A percentile compares a stretch with the other conserved stretches of the same genome.
phyloP scores from a whole-genome alignment of 2,797 vertebrate genomes.

The Pogoniulus pusillus region DNA sequence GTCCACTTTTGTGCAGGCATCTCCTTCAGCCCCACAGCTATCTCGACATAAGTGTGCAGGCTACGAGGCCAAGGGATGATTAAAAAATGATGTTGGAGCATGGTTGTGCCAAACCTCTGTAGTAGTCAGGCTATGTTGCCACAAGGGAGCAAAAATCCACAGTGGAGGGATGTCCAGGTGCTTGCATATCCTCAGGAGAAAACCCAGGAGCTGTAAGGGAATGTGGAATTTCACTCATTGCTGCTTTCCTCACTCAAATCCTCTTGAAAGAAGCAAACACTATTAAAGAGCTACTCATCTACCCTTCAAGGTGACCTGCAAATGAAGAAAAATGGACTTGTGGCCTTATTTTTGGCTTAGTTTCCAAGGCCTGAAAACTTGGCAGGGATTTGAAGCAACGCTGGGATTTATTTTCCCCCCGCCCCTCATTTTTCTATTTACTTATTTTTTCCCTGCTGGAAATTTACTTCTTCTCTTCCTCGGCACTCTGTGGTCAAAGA shows the following conservation, averaged over 20 bases:
- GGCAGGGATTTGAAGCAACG: background rate
- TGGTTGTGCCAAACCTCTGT: background rate
- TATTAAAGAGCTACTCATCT: background rate
- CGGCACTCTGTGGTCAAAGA: background rate
- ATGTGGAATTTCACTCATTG: background rate
- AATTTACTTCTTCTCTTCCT: background rate
- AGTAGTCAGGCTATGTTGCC: background rate
- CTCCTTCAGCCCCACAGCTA: background rate
- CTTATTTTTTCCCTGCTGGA: background rate
- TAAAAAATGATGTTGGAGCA: background rate
- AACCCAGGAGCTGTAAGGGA: background rate
- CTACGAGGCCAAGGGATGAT: background rate
- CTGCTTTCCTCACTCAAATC: background rate
- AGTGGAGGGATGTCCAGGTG: background rate
- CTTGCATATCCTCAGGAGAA: background rate
- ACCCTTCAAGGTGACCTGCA: slow-evolving; percentile 32
- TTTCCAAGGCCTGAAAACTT: background rate
- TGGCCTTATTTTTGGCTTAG: slow-evolving; percentile 29
- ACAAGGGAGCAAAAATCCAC: accelerated
- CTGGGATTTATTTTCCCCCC: background rate
- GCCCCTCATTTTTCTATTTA: background rate
- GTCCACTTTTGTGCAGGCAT: background rate
- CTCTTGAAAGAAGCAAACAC: background rate
- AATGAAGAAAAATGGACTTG: slow-evolving; percentile 17
- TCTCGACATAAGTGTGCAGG: background rate